These are phyloP conservation scores for Omphaloscelis lunosa DNA, from an alignment of 2,888 invertebrate genomes.

Conservation along the genomic window DNA sequence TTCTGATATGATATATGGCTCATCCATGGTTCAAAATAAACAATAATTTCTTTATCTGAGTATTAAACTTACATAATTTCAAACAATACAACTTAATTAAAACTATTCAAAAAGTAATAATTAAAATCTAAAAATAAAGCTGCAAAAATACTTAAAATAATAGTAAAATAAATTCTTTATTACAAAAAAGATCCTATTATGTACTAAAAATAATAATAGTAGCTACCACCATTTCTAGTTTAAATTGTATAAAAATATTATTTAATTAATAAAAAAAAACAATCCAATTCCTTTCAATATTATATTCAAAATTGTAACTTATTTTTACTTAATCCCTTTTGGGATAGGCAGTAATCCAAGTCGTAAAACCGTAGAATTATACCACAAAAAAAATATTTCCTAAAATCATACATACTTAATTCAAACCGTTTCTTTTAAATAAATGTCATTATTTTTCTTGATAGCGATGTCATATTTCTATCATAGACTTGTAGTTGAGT, in stretches of 20 bases:
- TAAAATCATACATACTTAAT: conserved; percentile 10
- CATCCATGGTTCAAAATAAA: conserved; percentile 42
- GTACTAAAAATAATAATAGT: conserved; percentile 66
- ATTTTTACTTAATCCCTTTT: conserved; percentile 14
- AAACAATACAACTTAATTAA: conserved; percentile 57
- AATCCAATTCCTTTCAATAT: conserved; percentile 63
- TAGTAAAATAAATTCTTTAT: conserved; percentile 70
- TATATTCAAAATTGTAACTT: conserved; percentile 39
- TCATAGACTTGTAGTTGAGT: neutral
- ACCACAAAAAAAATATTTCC: neutral
- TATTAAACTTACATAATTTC: conserved; percentile 64
- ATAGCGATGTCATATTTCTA: neutral
- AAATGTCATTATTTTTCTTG: conserved; percentile 5
- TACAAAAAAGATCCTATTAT: conserved; percentile 67
- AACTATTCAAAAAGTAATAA: conserved; percentile 55
- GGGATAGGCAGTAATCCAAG: neutral
- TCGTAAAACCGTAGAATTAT: conserved; percentile 2
- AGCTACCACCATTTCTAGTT: conserved; percentile 70
- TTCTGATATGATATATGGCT: conserved; percentile 52
- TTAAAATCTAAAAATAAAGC: conserved; percentile 66
- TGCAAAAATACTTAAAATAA: conserved; percentile 67
- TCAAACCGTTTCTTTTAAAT: neutral
- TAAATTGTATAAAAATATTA: conserved; percentile 64
- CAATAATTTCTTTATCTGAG: conserved; percentile 63
- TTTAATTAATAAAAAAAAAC: conserved; percentile 36